Evolutionary conservation across 2,888 invertebrate species (phyloP).

Genomic region (Drosophila demipolita): DNA sequence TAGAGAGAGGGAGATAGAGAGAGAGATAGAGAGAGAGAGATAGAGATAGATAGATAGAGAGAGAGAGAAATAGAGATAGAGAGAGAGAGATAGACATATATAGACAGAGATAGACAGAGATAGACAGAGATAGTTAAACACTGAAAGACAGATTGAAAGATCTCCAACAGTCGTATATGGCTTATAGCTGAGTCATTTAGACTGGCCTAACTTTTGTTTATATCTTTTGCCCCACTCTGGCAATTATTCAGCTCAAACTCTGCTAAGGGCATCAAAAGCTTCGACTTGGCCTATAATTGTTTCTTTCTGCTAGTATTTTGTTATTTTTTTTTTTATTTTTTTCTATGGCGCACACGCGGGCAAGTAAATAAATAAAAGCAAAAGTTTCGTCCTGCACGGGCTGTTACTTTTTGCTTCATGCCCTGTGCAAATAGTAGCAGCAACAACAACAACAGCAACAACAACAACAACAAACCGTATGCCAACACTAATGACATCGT

Average conservation of each 20-base stretch:
- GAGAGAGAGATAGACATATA: too few species aligned
- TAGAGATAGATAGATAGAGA: too few species aligned
- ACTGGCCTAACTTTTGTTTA: not conserved
- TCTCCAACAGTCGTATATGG: not conserved
- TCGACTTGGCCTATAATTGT: constrained; percentile 37
- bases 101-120: not conserved
- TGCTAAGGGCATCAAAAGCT: constrained; percentile 27
- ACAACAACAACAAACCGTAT: constrained; percentile 43
- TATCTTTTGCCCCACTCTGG: not conserved
- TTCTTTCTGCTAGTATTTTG: not conserved
- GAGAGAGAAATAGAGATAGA: too few species aligned
- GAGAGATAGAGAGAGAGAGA: too few species aligned
- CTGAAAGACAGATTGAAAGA: not conserved
- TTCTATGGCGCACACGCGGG: constrained; percentile 34
- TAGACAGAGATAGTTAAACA: not conserved
- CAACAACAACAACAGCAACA: constrained; percentile 20
- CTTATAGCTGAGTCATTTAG: not conserved
- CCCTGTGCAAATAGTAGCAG: constrained; percentile 54
- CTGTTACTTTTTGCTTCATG: constrained; percentile 57
- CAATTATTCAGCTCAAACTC: not conserved
- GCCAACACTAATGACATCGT: constrained; percentile 74
- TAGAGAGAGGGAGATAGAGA: too few species aligned
- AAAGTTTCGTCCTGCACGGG: constrained; percentile 57
- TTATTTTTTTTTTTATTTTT: constrained; percentile 16
- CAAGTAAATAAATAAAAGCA: constrained; percentile 75